Evolutionary conservation across 2,888 invertebrate genomes (phyloP).

Genomic region (Drosophila neutralis): DNA sequence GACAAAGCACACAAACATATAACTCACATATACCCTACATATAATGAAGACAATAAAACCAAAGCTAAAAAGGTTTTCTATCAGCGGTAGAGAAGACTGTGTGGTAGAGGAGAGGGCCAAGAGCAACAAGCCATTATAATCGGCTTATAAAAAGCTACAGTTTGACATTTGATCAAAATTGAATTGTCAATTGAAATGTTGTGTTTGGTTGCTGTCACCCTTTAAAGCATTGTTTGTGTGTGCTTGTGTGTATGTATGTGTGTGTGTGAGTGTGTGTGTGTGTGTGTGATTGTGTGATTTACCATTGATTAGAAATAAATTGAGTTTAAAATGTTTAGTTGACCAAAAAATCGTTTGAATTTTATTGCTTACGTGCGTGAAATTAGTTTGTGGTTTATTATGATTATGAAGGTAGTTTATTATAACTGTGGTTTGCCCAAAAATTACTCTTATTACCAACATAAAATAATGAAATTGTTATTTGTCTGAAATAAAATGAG

Average conservation of each 20-base stretch:
- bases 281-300: constrained; percentile 8
- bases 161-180: constrained; percentile 63
- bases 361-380: constrained; percentile 59
- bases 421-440: constrained; percentile 2
- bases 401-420: too few species aligned
- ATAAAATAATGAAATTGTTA: constrained; percentile 53
- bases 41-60: constrained; percentile 31
- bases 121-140: constrained; percentile 62
- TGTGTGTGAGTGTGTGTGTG: not conserved
- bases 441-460: constrained; percentile 52
- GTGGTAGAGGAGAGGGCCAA: not conserved
- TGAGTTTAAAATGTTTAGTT: constrained; percentile 41
- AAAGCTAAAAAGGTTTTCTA: constrained; percentile 6
- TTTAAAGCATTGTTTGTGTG: constrained; percentile 24
- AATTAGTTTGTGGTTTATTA: constrained; percentile 65
- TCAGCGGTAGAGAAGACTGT: not conserved
- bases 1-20: not conserved
- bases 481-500: constrained; percentile 31
- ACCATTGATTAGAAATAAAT: constrained; percentile 60
- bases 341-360: constrained; percentile 32
- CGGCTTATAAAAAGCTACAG: constrained; percentile 64
- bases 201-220: constrained; percentile 21
- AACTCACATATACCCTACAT: not conserved
- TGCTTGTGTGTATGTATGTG: not conserved
- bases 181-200: constrained; percentile 64